Base-by-base conservation (phyloP, 2,113 vertebrate genomes). In the Todiramphus chloris region DNA sequence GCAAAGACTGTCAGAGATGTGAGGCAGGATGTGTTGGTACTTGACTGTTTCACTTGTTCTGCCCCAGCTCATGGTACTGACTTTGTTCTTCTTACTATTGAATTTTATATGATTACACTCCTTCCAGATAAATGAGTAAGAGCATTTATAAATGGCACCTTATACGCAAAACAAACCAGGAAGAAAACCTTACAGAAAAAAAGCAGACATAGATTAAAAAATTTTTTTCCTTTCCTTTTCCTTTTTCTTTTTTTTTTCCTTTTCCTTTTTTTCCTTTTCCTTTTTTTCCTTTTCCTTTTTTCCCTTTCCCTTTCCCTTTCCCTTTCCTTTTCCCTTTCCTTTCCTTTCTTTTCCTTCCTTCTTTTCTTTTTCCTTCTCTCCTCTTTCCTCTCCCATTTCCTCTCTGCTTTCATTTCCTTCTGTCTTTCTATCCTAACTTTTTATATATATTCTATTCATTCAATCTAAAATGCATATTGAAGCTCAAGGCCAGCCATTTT, bases 401-500 rank as follows among this genome's bases (percentile, higher is more conserved):
- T 21, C 15, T n/a, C 11, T 17, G 4, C 9, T 13, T 46, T 4
- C 14, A 6, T 70, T 9, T 66, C 6, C 4, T 18, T 24, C 10
- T 13, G 19, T 87, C 4, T 16, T 53, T 53, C 51, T 53, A 28
- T 27, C 4, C 18, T 21, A 9, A 11, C 8, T 46, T 28, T 79
- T 51, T 82, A 30, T 72, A 13, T 53, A 7, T 95, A 56, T 68
- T 68, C 62, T 90, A 92, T 84, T 96, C 30, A 82, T 62, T 85
- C 14, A 39, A 25, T 93, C 59, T n/a, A 89, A 89, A 94, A 94
- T 63, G 64, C 28, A 58, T 78, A 86, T 77, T 95, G 69, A 72
- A 80, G 44, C 94, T 95, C 31, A 78, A 48, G 51, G 43, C 55
- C 88, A 78, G 41, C 35, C 25, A 70, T 91, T 95, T 93, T 90